Evolutionary conservation across 2,113 vertebrate genomes (phyloP).

Genomic region (Accipiter virgatus): DNA sequence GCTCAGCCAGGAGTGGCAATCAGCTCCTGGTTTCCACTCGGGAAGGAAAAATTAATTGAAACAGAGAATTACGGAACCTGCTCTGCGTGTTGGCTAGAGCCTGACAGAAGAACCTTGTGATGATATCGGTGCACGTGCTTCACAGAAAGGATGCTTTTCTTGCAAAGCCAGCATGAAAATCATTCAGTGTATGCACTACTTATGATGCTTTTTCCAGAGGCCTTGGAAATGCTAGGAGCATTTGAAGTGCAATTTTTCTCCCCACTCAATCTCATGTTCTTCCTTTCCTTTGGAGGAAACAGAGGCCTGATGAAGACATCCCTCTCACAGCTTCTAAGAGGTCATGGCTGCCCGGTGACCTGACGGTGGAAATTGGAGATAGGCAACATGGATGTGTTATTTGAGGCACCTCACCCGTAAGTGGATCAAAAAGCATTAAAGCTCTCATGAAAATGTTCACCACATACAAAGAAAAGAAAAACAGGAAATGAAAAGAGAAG

Average conservation of each 20-base stretch:
- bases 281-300: neutral
- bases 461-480: slow-evolving; percentile 13
- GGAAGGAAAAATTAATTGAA: neutral
- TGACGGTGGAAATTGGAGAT: neutral
- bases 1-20: neutral
- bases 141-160: neutral
- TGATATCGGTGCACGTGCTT: fast-evolving
- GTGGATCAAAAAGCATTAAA: slow-evolving; percentile 41
- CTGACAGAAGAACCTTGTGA: neutral
- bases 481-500: slow-evolving; percentile 63
- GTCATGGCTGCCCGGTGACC: neutral
- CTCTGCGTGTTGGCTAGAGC: neutral
- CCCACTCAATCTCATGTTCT: neutral
- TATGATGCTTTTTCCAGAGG: neutral
- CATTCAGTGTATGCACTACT: neutral
- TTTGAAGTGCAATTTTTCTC: neutral
- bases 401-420: slow-evolving; percentile 1
- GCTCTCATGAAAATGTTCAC: neutral
- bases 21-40: neutral
- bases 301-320: neutral
- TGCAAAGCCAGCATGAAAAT: neutral
- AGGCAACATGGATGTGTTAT: neutral
- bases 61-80: neutral
- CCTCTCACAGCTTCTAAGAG: neutral
- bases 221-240: neutral